A percentile compares a stretch with the other conserved stretches of the same genome.
Evolutionary conservation across 2,888 invertebrate species (phyloP).

Genomic region (Ganaspis brasiliensis): DNA sequence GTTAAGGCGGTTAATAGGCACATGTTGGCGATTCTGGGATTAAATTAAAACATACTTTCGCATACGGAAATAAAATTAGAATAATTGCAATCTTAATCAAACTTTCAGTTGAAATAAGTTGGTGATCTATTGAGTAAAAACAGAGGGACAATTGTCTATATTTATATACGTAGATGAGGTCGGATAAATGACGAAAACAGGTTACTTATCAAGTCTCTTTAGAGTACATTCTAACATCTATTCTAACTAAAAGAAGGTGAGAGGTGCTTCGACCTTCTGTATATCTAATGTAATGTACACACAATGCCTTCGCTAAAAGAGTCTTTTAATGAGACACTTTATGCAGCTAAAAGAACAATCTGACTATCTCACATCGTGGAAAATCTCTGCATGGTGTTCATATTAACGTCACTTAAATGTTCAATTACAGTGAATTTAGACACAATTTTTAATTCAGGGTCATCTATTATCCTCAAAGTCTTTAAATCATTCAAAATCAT

Average conservation of each 20-base stretch:
- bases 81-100: constrained; percentile 1
- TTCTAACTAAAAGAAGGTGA: constrained; percentile 30
- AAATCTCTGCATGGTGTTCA: neutral
- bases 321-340: constrained; percentile 37
- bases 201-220: constrained; percentile 23
- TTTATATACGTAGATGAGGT: neutral
- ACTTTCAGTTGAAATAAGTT: neutral
- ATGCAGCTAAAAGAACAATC: neutral
- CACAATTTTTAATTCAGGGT: too few relatives aligned
- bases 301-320: constrained; percentile 14
- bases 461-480: too few relatives aligned
- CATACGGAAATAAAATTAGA: neutral
- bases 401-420: neutral
- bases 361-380: neutral
- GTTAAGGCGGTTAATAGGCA: neutral
- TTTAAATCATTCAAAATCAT: too few relatives aligned
- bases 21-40: neutral
- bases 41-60: neutral
- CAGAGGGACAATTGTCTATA: constrained; percentile 15
- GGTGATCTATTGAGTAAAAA: neutral
- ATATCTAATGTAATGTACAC: constrained; percentile 1
- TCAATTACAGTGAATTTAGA: neutral
- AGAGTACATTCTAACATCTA: constrained; percentile 7
- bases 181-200: constrained; percentile 4
- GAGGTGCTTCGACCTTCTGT: constrained; percentile 34